A percentile compares a stretch with the other conserved stretches of the same genome.
Conservation (phyloP, 2,797 vertebrate species). For the Manis javanica region DNA sequence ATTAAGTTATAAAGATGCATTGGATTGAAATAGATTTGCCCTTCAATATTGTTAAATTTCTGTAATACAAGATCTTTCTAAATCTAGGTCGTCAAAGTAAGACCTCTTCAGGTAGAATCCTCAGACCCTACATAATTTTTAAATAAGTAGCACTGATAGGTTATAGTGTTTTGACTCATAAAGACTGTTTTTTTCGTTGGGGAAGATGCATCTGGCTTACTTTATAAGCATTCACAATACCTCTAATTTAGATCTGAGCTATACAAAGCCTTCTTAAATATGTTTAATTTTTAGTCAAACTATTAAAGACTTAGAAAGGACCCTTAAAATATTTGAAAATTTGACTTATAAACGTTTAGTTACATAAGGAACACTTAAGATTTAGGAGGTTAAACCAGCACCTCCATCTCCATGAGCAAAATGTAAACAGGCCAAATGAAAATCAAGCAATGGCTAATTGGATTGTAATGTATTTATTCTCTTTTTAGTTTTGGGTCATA, state of each 20-base stretch:
- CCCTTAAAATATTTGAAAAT: not conserved
- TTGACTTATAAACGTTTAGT: conserved; percentile 23
- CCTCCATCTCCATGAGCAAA: not conserved
- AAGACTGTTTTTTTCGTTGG: not conserved
- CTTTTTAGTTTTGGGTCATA: not conserved
- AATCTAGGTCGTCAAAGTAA: not conserved
- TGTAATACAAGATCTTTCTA: conserved; percentile 6
- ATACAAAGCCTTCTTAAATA: not conserved
- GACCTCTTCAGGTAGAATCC: not conserved
- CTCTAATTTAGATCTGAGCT: not conserved
- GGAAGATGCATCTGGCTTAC: not conserved
- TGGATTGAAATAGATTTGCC: conserved; percentile 37
- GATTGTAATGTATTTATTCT: not conserved
- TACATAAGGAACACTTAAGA: not conserved
- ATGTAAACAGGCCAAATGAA: not conserved
- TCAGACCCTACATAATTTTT: not conserved
- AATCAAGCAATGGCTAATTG: not conserved
- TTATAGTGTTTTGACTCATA: not conserved
- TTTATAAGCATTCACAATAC: not conserved
- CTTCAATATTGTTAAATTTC: conserved; percentile 31
- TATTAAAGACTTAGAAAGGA: conserved; percentile 16
- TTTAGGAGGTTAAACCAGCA: conserved; percentile 14
- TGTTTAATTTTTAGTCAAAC: conserved; percentile 8
- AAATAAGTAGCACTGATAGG: not conserved
- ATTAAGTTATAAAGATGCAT: conserved; percentile 49